phyloP scores from a whole-genome alignment of 2,113 vertebrate species.

The Sterna hirundo region DNA sequence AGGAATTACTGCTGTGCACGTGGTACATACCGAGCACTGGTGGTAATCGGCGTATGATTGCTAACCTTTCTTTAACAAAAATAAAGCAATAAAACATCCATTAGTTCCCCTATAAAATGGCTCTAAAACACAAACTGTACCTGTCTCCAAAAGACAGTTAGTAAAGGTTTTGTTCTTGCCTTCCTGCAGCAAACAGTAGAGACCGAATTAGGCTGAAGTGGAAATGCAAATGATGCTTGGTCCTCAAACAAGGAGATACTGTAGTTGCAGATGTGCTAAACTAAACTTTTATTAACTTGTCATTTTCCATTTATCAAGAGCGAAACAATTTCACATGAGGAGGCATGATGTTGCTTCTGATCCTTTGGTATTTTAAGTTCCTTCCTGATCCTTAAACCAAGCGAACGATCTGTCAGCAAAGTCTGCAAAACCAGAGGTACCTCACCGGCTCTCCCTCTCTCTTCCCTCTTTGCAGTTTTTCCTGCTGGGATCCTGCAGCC shows the following conservation, averaged over 20 bases:
- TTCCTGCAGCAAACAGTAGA: not conserved
- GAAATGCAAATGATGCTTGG: not conserved
- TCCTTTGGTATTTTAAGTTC: not conserved
- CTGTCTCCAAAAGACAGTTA: not conserved
- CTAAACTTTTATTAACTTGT: slow-evolving; percentile 13
- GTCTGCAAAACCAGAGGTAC: not conserved
- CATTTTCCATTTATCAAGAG: not conserved
- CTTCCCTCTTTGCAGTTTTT: slow-evolving; percentile 81
- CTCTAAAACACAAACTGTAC: not conserved
- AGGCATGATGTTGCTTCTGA: not conserved
- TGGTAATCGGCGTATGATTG: not conserved
- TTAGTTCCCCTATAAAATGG: not conserved
- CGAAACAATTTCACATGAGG: not conserved
- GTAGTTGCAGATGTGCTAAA: not conserved
- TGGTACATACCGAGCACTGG: not conserved
- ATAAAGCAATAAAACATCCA: not conserved
- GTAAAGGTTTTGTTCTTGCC: not conserved
- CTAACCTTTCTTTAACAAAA: not conserved
- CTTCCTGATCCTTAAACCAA: not conserved
- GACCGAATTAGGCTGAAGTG: not conserved
- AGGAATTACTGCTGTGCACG: not conserved
- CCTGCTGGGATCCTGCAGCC: slow-evolving; percentile 97
- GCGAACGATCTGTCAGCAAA: not conserved
- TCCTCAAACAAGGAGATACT: not conserved
- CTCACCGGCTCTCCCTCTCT: not conserved